Evolutionary conservation across 2,888 invertebrate species (phyloP).

Genomic region (Lamproptera curius): DNA sequence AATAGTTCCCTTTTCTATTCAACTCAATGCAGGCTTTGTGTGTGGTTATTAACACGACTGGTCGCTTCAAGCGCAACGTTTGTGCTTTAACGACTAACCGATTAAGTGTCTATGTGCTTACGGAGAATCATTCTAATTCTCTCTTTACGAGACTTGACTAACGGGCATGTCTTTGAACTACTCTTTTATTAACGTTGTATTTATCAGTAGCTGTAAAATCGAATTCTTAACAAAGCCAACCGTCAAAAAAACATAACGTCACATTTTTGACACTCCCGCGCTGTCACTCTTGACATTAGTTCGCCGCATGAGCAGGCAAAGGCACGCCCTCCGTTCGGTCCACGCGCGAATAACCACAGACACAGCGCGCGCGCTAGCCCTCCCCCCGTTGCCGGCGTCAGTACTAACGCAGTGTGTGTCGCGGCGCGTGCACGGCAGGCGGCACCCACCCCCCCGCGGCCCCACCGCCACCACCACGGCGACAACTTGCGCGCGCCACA

Average conservation of each 20-base stretch:
- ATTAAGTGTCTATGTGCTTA: constrained; percentile 21
- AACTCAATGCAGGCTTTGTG: constrained; percentile 48
- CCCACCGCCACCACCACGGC: constrained; percentile 71
- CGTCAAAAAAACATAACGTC: no score
- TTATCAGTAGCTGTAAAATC: no score
- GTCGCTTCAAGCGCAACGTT: constrained; percentile 27
- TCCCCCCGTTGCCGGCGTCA: constrained; percentile 49
- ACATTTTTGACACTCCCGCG: no score
- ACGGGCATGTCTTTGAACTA: constrained; percentile 14
- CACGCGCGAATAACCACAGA: constrained; percentile 43
- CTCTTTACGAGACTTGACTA: constrained; percentile 2
- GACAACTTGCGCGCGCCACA: constrained; percentile 51
- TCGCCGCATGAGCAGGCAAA: not conserved
- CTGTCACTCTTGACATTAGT: no score
- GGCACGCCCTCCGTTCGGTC: constrained; percentile 3
- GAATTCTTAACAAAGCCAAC: no score
- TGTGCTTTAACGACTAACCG: constrained; percentile 34
- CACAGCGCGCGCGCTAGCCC: constrained; percentile 42
- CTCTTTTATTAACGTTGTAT: no score
- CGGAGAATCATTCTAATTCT: no score
- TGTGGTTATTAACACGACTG: constrained; percentile 52
- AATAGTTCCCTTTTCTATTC: constrained; percentile 9
- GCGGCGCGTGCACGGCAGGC: constrained; percentile 55
- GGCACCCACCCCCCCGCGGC: constrained; percentile 47
- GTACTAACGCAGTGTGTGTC: constrained; percentile 70